A percentile compares a stretch with the other conserved stretches of the same genome.
Evolutionary conservation across 2,888 invertebrate species (phyloP).

Genomic region (Perdita meconis): DNA sequence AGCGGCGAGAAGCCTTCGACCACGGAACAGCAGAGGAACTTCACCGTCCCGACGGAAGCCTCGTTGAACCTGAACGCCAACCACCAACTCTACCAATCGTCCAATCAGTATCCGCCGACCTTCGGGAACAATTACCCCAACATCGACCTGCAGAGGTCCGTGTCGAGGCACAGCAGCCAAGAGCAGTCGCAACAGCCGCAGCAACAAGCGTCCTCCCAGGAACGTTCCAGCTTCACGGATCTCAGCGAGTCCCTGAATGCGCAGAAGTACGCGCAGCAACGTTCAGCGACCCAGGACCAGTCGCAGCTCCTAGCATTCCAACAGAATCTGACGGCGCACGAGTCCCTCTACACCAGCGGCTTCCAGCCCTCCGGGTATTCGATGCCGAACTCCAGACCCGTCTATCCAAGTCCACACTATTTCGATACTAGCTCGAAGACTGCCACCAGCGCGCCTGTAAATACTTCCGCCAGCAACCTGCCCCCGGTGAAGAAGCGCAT

Average conservation of each 20-base stretch:
- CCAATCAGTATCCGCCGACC: conserved; percentile 76
- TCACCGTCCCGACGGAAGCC: conserved; percentile 66
- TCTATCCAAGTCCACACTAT: conserved; percentile 80
- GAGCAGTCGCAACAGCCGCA: conserved; percentile 65
- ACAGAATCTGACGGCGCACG: conserved; percentile 78
- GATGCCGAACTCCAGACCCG: conserved; percentile 79
- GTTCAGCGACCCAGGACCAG: conserved; percentile 74
- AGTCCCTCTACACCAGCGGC: conserved; percentile 79
- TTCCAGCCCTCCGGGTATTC: conserved; percentile 81
- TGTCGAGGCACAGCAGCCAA: conserved; percentile 67
- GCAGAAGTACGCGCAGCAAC: conserved; percentile 74
- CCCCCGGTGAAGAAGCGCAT: conserved; percentile 81
- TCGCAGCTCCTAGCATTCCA: conserved; percentile 78
- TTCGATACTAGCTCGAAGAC: conserved; percentile 78
- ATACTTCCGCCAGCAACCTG: conserved; percentile 68
- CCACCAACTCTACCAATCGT: conserved; percentile 77
- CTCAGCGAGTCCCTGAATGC: conserved; percentile 70
- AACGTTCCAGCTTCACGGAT: conserved; percentile 72
- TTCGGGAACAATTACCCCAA: conserved; percentile 76
- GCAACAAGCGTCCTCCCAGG: conserved; percentile 71
- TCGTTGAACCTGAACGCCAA: conserved; percentile 72
- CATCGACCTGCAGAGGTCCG: conserved; percentile 72
- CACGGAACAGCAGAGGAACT: conserved; percentile 71
- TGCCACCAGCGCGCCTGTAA: conserved; percentile 55
- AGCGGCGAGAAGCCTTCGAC: conserved; percentile 66